phyloP scores from a whole-genome alignment of 2,888 invertebrate genomes.

The Drosophila paranaensis region DNA sequence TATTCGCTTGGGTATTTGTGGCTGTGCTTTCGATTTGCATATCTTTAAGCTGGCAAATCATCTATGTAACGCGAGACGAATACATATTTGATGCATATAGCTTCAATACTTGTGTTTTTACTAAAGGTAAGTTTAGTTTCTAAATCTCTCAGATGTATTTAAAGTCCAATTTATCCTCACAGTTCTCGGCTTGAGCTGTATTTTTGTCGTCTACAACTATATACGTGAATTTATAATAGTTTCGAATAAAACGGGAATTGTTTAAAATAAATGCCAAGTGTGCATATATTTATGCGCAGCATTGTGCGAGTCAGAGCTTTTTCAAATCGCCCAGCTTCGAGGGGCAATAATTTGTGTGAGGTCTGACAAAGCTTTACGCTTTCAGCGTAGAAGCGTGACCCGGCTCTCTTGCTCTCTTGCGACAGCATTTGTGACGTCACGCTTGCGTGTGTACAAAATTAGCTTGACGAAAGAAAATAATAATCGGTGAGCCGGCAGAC shows the following conservation, averaged over 20 bases:
- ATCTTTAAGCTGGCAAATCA: slow-evolving; percentile 14
- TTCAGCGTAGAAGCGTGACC: neutral
- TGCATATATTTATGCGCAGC: neutral
- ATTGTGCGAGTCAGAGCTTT: neutral
- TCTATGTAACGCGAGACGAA: neutral
- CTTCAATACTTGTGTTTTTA: slow-evolving; percentile 19
- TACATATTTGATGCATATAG: slow-evolving; percentile 20
- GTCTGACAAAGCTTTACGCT: neutral
- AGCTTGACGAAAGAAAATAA: slow-evolving; percentile 11
- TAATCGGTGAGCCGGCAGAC: slow-evolving; percentile 3
- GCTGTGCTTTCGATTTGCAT: slow-evolving; percentile 3
- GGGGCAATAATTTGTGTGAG: neutral
- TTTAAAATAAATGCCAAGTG: neutral
- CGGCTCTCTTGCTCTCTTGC: neutral
- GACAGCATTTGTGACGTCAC: slow-evolving; percentile 22
- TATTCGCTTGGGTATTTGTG: slow-evolving; percentile 19
- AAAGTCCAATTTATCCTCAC: neutral
- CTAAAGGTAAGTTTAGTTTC: slow-evolving; percentile 23
- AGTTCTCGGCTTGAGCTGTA: slow-evolving; percentile 24
- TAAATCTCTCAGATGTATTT: too few relatives aligned
- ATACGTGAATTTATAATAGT: slow-evolving; percentile 5
- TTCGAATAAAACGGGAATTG: neutral
- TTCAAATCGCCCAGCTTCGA: slow-evolving; percentile 1
- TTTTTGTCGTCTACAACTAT: slow-evolving; percentile 33
- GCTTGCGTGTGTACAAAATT: slow-evolving; percentile 2